phyloP scores from a whole-genome alignment of 2,888 invertebrate genomes.

The Acanthococcus lagerstroemiae region DNA sequence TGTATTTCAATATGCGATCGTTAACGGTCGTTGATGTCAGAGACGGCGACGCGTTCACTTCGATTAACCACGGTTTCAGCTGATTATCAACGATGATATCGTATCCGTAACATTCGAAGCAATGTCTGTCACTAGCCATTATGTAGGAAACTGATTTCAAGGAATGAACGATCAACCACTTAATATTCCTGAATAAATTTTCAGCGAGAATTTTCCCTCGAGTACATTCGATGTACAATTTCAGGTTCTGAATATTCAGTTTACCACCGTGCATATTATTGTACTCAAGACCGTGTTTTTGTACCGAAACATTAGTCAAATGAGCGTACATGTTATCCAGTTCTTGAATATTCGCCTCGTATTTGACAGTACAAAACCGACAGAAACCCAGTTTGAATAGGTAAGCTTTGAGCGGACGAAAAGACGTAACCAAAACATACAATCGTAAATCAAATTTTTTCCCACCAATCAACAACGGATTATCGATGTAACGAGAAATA shows the following conservation, averaged over 20 bases:
- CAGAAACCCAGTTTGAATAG: slow-evolving; percentile 88
- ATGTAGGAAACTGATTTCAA: slow-evolving; percentile 84
- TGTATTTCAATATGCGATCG: slow-evolving; percentile 86
- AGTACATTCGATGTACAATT: slow-evolving; percentile 81
- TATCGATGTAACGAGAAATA: slow-evolving; percentile 91
- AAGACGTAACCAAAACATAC: slow-evolving; percentile 86
- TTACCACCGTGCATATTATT: slow-evolving; percentile 91
- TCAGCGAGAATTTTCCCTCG: slow-evolving; percentile 72
- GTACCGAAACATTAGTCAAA: slow-evolving; percentile 94
- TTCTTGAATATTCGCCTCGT: slow-evolving; percentile 77
- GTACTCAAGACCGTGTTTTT: slow-evolving; percentile 92
- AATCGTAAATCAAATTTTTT: slow-evolving; percentile 91
- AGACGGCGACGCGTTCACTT: slow-evolving; percentile 93
- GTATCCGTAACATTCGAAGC: slow-evolving; percentile 90
- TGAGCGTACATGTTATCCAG: slow-evolving; percentile 89
- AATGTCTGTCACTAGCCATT: slow-evolving; percentile 85
- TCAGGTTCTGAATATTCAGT: slow-evolving; percentile 82
- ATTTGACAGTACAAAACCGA: slow-evolving; percentile 91
- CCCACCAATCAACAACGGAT: slow-evolving; percentile 87
- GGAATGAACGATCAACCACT: slow-evolving; percentile 85
- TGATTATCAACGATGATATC: slow-evolving; percentile 93
- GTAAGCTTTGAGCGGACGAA: slow-evolving; percentile 85
- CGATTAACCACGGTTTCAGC: slow-evolving; percentile 87
- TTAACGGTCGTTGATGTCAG: slow-evolving; percentile 88
- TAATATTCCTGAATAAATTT: slow-evolving; percentile 75